Evolutionary conservation across 2,113 vertebrate species (phyloP).

Genomic region (Eira barbara): DNA sequence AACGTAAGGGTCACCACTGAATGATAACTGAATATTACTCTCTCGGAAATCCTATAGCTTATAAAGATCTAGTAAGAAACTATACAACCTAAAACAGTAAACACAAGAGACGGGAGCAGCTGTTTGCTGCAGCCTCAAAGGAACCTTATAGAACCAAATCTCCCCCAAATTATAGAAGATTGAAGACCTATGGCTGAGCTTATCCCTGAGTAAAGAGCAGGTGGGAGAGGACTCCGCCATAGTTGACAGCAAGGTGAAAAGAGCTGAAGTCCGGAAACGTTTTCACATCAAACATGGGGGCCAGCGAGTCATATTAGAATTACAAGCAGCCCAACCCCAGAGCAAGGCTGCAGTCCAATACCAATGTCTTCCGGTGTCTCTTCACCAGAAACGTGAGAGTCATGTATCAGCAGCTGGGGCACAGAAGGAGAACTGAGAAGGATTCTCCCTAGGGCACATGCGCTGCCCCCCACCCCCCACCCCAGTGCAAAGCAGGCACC

Average conservation of each 20-base stretch:
- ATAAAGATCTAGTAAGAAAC: neutral
- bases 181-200: neutral
- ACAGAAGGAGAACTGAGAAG: neutral
- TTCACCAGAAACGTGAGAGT: neutral
- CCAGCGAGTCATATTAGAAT: neutral
- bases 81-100: neutral
- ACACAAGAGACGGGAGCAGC: neutral
- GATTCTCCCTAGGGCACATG: neutral
- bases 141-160: neutral
- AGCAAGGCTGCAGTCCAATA: neutral
- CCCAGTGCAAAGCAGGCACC: neutral
- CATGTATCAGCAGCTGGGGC: neutral
- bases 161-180: neutral
- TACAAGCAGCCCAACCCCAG: neutral
- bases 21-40: neutral
- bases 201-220: neutral
- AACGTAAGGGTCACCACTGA: neutral
- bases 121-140: neutral
- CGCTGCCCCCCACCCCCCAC: accelerated
- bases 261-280: neutral
- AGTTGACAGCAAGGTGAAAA: neutral
- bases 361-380: neutral
- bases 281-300: no score
- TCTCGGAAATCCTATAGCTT: neutral
- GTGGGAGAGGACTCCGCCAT: neutral